Base-by-base conservation (phyloP, 2,797 vertebrate genomes). In the Cyprinodon diabolis region DNA sequence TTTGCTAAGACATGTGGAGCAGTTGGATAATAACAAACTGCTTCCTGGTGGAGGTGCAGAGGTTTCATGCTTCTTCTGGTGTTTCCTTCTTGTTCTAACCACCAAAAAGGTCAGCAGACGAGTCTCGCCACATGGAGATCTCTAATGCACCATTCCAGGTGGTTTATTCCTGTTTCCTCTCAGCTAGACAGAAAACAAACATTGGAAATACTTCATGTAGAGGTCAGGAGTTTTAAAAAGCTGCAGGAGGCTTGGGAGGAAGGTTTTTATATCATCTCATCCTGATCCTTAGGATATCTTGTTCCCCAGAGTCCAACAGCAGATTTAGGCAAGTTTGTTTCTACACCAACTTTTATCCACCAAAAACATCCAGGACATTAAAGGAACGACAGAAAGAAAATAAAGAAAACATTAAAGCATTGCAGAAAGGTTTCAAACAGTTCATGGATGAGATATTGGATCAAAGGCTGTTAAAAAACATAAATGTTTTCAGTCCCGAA, bases 131-230 rank as follows among this genome's bases (percentile, higher is more conserved):
- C 45, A 23, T 13, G 35, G 65, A 54, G 43, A 40, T 10, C 60
- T 43, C 30, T 45, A 25, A 45, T 72, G 48, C 43, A 43, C 52
- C 19, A n/a, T 66, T 69, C 51, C 23, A 65, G 60, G 8, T 30
- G 30, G 47, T 40, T 69, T 30, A 43, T 52, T 47, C 56, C 77
- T 66, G 68, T 52, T 76, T 76, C 58, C 51, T 76, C 0, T 74
- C 66, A 7, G 69, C 68, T 52, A 62, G 51, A 69, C 52, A 35
- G 23, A 69, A 78, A 78, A 69, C 52, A 78, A 78, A 74, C 23
- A 10, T 47, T 57, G 63, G 9, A 30, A 63, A 67, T 15, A 51
- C 35, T 65, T 73, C 51, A 17, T 12, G 0, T 25, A 51, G 23
- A 43, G 43, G 40, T 45, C 66, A 62, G 48, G 19, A 52, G 47